phyloP scores from a whole-genome alignment of 2,888 invertebrate species.

The Trissoscelio sp. region DNA sequence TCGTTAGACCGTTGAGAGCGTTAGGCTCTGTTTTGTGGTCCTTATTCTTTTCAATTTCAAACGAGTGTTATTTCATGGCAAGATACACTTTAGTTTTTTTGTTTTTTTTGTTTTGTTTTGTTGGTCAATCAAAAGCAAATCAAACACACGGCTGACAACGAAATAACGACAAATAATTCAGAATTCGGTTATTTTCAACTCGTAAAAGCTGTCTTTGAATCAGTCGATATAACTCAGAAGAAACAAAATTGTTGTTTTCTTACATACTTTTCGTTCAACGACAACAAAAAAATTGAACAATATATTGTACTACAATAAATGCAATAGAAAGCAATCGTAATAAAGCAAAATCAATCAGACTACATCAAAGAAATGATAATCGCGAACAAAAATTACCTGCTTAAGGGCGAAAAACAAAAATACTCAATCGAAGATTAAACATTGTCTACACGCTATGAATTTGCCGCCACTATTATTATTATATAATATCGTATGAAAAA shows the following conservation, averaged over 20 bases:
- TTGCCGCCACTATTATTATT: slow-evolving; percentile 33
- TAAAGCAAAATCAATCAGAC: neutral
- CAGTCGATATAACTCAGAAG: slow-evolving; percentile 28
- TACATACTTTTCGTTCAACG: neutral
- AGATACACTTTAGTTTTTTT: slow-evolving; percentile 41
- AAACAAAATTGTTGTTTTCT: neutral
- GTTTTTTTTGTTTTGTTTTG: too few species aligned
- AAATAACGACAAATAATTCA: slow-evolving; percentile 44
- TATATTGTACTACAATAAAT: slow-evolving; percentile 27
- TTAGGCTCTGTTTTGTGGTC: slow-evolving; percentile 64
- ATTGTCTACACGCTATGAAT: slow-evolving; percentile 14
- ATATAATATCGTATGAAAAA: slow-evolving; percentile 54
- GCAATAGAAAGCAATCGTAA: slow-evolving; percentile 32
- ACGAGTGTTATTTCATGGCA: slow-evolving; percentile 45
- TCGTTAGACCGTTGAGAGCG: slow-evolving; percentile 71
- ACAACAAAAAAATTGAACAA: neutral
- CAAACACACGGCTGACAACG: slow-evolving; percentile 25
- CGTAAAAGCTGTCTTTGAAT: slow-evolving; percentile 21
- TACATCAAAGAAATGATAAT: neutral
- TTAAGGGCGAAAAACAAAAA: slow-evolving; percentile 20
- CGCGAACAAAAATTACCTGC: slow-evolving; percentile 57
- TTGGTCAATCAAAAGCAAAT: slow-evolving; percentile 26
- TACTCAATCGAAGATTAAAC: neutral
- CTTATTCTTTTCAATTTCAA: slow-evolving; percentile 56
- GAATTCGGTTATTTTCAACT: slow-evolving; percentile 18